A percentile compares a stretch with the other conserved stretches of the same genome.
Conservation (phyloP, 2,113 vertebrate species). For the Albula glossodonta region DNA sequence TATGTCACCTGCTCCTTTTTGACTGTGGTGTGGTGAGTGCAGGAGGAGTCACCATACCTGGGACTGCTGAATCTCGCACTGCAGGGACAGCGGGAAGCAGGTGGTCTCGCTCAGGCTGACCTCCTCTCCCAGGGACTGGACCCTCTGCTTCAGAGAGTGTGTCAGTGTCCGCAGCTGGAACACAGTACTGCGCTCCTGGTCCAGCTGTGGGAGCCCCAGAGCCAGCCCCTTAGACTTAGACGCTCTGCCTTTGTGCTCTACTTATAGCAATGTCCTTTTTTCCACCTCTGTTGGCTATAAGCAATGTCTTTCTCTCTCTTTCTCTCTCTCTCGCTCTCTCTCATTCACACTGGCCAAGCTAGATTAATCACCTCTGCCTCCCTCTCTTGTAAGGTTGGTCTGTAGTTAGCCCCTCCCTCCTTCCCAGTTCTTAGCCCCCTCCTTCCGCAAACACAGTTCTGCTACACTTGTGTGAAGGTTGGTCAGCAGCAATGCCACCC, state of each 20-base stretch:
- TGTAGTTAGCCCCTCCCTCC: not conserved
- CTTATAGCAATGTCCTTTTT: not conserved
- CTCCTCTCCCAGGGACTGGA: slow-evolving; percentile 67
- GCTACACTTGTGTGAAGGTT: not conserved
- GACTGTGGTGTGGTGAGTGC: not conserved
- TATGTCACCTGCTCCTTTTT: not conserved
- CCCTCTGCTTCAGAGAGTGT: slow-evolving; percentile 65
- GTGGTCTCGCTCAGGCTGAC: slow-evolving; percentile 55
- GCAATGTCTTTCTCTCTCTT: too few relatives aligned
- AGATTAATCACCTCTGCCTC: not conserved
- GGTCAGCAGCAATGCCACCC: not conserved
- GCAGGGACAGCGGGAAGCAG: slow-evolving; percentile 68
- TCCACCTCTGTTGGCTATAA: not conserved
- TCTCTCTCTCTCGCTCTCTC: not conserved
- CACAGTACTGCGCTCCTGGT: slow-evolving; percentile 71
- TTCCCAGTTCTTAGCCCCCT: not conserved
- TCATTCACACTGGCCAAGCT: not conserved
- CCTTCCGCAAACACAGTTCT: not conserved
- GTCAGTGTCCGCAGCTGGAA: slow-evolving; percentile 74
- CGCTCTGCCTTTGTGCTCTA: not conserved
- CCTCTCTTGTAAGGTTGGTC: not conserved
- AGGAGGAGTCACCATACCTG: slow-evolving; percentile 62
- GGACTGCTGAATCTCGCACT: slow-evolving; percentile 74
- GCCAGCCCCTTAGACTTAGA: not conserved
- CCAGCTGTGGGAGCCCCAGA: slow-evolving; percentile 57